Evolutionary conservation across 2,797 vertebrate genomes (phyloP), one percentile per base, ranked within the genome.

Genomic region (Poeciliopsis presidionis): DNA sequence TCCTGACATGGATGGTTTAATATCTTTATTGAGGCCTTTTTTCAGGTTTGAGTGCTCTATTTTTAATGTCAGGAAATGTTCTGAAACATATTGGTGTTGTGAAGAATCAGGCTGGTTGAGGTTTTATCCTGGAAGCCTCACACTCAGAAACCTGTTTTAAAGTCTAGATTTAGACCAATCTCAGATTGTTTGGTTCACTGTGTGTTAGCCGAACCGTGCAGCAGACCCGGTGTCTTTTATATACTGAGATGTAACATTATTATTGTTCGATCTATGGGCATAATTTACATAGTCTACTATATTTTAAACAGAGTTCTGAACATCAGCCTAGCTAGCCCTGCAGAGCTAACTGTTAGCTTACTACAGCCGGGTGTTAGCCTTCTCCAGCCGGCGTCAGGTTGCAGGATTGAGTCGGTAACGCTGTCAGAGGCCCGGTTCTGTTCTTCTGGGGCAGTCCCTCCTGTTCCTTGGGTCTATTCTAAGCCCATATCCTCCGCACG

Each of bases 311-410:
- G 13, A 74, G 33, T 59, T 84, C 30, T 57, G 72, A 22, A 8
- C 41, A 6, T 51, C 8, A 5, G 11, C 36, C 1, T 45, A 70
- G 86, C 81, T 87, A 87, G 71, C 65, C 7, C 11, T 41, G 49
- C 22, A 4, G n/a, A 73, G 78, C 67, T 74, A 76, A 46, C 16
- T 51, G 63, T 57, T 86, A 76, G 81, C 72, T n/a, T 43, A 79
- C 59, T 86, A 79, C 45, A 70, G 36, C 74, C 2, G 18, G 4
- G 43, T 70, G 51, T 79, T 76, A 46, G 45, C 30, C 5, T 22
- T 25, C 67, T 65, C 14, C 2, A 28, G 69, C 22, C 39, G 28
- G 33, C 13, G 76, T 20, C 43, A 30, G 28, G 59, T 33, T 4
- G 18, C 14, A 65, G 51, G 41, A 74, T 45, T 9, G 5, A 1